Conservation (phyloP, 2,888 invertebrate species). For the Kuschelorhynchus macadamiae region DNA sequence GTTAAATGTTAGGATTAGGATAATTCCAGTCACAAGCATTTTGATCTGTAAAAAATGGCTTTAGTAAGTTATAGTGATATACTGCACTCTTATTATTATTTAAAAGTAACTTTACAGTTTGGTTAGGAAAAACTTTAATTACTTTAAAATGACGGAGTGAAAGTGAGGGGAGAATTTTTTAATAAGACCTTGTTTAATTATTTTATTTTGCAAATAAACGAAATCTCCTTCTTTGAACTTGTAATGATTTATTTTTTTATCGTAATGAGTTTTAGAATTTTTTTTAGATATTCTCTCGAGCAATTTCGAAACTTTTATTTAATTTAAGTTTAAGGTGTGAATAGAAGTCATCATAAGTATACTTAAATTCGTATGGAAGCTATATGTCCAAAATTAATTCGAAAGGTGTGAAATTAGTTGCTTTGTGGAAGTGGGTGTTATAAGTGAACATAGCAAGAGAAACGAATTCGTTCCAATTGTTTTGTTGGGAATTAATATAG, state of each 20-base stretch:
- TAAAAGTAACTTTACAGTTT: background rate
- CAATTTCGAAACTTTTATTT: constrained; percentile 52
- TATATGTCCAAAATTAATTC: constrained; percentile 62
- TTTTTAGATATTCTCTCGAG: constrained; percentile 30
- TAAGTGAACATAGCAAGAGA: constrained; percentile 28
- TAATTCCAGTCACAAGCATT: background rate
- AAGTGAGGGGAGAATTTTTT: constrained; percentile 8
- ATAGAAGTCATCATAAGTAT: constrained; percentile 53
- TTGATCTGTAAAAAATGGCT: constrained; percentile 10
- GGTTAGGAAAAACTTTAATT: background rate
- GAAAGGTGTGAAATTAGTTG: constrained; percentile 59
- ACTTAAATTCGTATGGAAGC: constrained; percentile 57
- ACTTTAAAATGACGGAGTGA: constrained; percentile 8
- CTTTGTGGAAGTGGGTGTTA: constrained; percentile 26
- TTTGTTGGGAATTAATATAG: constrained; percentile 18
- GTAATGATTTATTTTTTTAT: constrained; percentile 6
- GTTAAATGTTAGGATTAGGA: background rate
- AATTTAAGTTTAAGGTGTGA: constrained; percentile 52
- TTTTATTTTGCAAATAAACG: constrained; percentile 10
- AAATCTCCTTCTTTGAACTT: constrained; percentile 7
- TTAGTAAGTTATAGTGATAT: constrained; percentile 15
- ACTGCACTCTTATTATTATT: constrained; percentile 9
- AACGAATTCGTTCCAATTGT: constrained; percentile 18
- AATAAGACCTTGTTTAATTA: constrained; percentile 6
- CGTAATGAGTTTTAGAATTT: constrained; percentile 15